These are phyloP conservation scores for Rhyacichthys aspro DNA, from an alignment of 2,797 vertebrate genomes.

Conservation along the genomic window DNA sequence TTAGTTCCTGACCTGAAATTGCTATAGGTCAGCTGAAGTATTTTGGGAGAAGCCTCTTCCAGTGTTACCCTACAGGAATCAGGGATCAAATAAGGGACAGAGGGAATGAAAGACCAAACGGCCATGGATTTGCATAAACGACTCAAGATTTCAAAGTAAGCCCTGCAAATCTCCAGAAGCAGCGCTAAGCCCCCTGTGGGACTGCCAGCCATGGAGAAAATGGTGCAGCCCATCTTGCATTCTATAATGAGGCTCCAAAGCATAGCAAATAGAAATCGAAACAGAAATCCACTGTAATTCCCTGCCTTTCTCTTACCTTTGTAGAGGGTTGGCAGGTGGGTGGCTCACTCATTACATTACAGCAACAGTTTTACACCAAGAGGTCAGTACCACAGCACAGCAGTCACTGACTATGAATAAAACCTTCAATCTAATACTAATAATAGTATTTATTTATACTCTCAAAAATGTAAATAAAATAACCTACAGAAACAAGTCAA, in stretches of 20 bases:
- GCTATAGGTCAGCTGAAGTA: neutral
- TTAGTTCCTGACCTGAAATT: neutral
- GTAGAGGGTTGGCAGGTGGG: conserved; percentile 6
- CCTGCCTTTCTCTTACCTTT: conserved; percentile 8
- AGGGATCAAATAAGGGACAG: conserved; percentile 15
- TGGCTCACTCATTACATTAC: conserved; percentile 7
- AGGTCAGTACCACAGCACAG: neutral
- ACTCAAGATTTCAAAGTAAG: conserved; percentile 30
- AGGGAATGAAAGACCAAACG: conserved; percentile 4
- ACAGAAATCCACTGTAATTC: conserved; percentile 16
- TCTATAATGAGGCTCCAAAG: conserved; percentile 16
- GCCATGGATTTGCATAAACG: conserved; percentile 26
- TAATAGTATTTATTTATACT: no score
- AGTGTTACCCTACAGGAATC: conserved; percentile 11
- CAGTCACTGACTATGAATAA: neutral
- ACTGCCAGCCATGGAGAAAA: neutral
- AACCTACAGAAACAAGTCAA: no score
- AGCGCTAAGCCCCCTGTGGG: conserved; percentile 8
- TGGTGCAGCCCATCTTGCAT: conserved; percentile 1
- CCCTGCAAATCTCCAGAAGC: conserved; percentile 21
- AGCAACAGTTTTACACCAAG: neutral
- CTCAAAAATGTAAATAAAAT: no score
- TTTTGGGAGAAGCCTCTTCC: conserved; percentile 8
- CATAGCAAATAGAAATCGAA: conserved; percentile 10
- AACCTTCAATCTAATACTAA: no score